phyloP scores from a whole-genome alignment of 2,113 vertebrate species.

The Microcebus jonahi region DNA sequence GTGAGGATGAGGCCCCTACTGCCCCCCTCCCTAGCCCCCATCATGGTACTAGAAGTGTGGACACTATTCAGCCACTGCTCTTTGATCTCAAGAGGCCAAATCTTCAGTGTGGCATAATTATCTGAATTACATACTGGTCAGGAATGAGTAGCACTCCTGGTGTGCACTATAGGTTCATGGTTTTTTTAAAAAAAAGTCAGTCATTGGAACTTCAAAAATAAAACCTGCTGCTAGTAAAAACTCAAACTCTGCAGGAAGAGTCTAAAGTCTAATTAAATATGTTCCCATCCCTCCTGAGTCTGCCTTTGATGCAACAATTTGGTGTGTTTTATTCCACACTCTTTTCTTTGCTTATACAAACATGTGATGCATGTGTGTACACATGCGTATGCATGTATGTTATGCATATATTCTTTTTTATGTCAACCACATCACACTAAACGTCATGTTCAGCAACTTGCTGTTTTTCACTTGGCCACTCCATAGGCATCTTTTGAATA shows the following conservation, averaged over 20 bases:
- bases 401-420: background rate
- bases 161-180: background rate
- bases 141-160: too few relatives aligned
- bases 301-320: background rate
- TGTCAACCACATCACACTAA: background rate
- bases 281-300: background rate
- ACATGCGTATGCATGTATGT: background rate
- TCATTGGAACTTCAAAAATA: conserved; percentile 5
- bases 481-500: background rate
- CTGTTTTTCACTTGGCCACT: background rate
- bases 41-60: background rate
- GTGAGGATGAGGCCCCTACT: accelerated
- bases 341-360: background rate
- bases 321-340: background rate
- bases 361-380: background rate
- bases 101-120: too few relatives aligned
- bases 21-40: too few relatives aligned
- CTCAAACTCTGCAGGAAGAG: background rate
- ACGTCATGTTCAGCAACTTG: background rate
- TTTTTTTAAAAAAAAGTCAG: background rate
- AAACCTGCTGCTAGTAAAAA: background rate
- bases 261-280: background rate
- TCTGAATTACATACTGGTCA: background rate
- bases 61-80: background rate
- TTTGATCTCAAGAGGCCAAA: background rate